Base-by-base conservation (phyloP, 2,888 invertebrate genomes). In the Cephus pygmeus region DNA sequence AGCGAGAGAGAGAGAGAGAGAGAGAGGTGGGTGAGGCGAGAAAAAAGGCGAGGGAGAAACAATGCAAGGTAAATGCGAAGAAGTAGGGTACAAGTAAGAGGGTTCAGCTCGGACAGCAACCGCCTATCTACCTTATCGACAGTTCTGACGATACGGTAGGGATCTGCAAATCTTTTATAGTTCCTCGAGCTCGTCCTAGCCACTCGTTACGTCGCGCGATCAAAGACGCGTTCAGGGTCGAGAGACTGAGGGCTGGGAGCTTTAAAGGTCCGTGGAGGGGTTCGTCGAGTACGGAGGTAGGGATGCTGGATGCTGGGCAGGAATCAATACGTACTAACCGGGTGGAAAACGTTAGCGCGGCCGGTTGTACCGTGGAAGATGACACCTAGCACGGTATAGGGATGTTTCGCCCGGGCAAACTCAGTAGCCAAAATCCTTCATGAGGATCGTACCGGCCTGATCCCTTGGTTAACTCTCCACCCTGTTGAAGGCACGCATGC, bases 251-350 rank as follows among this genome's bases (percentile, higher is more conserved):
- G 71, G 31, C 71, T 71, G 71, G 33, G 71, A 33, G 71, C 33
- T 33, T 33, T 33, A 71, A 33, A 71, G 71, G 71, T 33, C 71
- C 71, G 30, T 33, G 71, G 30, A 71, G 31, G 33, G 71, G 33
- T 33, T 71, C 12, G 71, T 71, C 12, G 71, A 30, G 71, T 31
- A 71, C 71, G 12, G 4, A 71, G 71, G 71, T 71, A 77, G 36
- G 35, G 69, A 56, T 56, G 79, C 79, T 15, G 78, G 73, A 75
- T 78, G 76, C 79, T 71, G 82, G 81, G 81, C 81, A 82, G 83
- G 85, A 87, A 87, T 87, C 87, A 84, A 87, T 87, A 87, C 85
- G 84, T 85, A 83, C 84, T 86, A 87, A 85, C 84, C 83, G 83
- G 79, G 81, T 77, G 82, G 81, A 84, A 84, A 83, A 83, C 84